phyloP scores from a whole-genome alignment of 2,113 vertebrate genomes.

The Catharus fuscescens region DNA sequence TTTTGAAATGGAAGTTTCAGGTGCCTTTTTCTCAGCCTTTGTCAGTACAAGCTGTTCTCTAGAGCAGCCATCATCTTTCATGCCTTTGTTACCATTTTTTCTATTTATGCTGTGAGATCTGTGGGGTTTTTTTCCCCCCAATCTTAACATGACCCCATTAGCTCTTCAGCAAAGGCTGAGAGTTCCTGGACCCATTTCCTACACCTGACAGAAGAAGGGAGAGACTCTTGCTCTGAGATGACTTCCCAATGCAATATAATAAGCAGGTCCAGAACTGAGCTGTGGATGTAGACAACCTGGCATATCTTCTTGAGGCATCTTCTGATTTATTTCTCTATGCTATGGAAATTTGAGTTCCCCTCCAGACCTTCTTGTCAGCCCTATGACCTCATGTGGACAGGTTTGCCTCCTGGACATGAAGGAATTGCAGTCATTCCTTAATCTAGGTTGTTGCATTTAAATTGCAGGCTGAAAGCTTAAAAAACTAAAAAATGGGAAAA shows the following conservation, averaged over 20 bases:
- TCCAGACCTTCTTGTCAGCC: background rate
- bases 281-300: background rate
- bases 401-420: background rate
- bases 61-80: background rate
- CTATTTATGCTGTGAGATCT: background rate
- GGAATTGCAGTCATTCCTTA: background rate
- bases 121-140: accelerated
- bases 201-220: background rate
- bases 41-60: background rate
- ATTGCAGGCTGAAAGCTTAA: background rate
- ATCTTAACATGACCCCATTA: accelerated
- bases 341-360: background rate
- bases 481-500: accelerated
- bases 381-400: background rate
- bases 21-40: background rate
- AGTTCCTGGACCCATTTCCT: background rate
- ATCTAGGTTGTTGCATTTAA: background rate
- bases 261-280: background rate
- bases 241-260: background rate
- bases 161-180: background rate
- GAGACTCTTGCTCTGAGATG: background rate
- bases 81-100: background rate
- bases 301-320: background rate
- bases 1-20: background rate
- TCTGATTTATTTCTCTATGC: background rate